phyloP scores from a whole-genome alignment of 2,797 vertebrate species.

The Microchirus variegatus region DNA sequence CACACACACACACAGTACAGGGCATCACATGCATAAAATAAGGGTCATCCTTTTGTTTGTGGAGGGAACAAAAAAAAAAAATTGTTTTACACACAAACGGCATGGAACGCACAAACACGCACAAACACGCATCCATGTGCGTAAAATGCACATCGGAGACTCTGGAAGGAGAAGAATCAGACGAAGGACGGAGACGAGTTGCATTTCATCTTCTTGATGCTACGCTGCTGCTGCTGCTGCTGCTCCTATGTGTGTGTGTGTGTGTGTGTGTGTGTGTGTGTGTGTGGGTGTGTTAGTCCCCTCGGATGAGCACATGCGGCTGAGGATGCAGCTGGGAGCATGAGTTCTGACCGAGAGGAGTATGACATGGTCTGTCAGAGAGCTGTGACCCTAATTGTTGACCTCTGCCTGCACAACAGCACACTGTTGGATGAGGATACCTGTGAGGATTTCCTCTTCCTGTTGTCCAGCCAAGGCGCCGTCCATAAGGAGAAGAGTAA shows the following conservation, averaged over 20 bases:
- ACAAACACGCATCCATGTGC: slow-evolving; percentile 17
- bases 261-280: slow-evolving; percentile 20
- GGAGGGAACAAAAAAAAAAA: background rate
- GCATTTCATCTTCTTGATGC: slow-evolving; percentile 66
- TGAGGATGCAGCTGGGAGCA: slow-evolving; percentile 83
- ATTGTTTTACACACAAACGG: slow-evolving; percentile 19
- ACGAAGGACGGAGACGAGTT: slow-evolving; percentile 66
- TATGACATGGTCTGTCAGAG: slow-evolving; percentile 86
- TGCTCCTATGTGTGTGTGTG: slow-evolving; percentile 7
- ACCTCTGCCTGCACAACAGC: slow-evolving; percentile 85
- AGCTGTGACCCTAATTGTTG: slow-evolving; percentile 85
- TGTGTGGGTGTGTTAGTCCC: slow-evolving; percentile 64
- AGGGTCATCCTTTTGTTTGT: slow-evolving; percentile 20
- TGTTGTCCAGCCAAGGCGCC: slow-evolving; percentile 73
- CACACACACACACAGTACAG: slow-evolving; percentile 10
- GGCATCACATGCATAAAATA: slow-evolving; percentile 2
- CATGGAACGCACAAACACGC: background rate
- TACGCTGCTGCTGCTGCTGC: slow-evolving; percentile 24
- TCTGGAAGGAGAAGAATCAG: slow-evolving; percentile 57
- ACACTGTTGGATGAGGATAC: slow-evolving; percentile 78
- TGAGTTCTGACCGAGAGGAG: slow-evolving; percentile 83
- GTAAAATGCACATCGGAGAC: slow-evolving; percentile 51
- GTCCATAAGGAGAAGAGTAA: slow-evolving; percentile 75
- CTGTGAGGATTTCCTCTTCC: slow-evolving; percentile 83
- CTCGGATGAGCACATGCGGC: slow-evolving; percentile 74